Base-by-base conservation (phyloP, 2,888 invertebrate species). In the Linnaemya tessellans region DNA sequence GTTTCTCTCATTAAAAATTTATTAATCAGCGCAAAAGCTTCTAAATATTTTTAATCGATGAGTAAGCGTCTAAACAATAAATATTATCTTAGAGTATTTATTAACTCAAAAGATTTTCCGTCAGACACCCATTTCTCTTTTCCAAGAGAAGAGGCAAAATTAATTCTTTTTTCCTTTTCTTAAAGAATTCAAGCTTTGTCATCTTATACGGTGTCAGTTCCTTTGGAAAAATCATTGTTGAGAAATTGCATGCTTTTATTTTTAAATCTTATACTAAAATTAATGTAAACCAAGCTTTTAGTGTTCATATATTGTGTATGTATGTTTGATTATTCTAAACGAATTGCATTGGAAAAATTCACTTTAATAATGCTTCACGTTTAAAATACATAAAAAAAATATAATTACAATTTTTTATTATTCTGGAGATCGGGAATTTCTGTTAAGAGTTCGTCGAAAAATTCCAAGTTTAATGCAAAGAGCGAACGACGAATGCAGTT, bases 1-100 rank as follows among this genome's bases (percentile, higher is more conserved):
- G 89, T 88, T 89, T 88, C 89, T 90, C 90, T 88, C 88, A 82
- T 87, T 83, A 82, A 88, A 89, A 90, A 89, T 73, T 58, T n/a
- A 15, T 3, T n/a, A n/a, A 3, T n/a, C 0, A 15, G 4, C 15
- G 1, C 15, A 46, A 56, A 3, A 46, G 88, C 15, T 5, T 15
- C n/a, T 60, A 15, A 1, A 10, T 10, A 20, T 90, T 90, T 90
- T 88, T 77, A 77, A 84, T 30, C 20, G 38, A 77, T 87, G 90
- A 90, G 88, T 46, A 87, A 88, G 88, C 88, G 84, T 90, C 89
- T 89, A 68, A 87, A 84, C 80, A 89, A 83, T 87, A 84, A 89
- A 90, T 89, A 88, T 77, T 89, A 87, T 9, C 83, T 75, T 11
- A 13, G 87, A 87, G 84, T 89, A 88, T 90, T 90, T 88, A 89